Base-by-base conservation (phyloP, 1,140 invertebrate genomes). In the Sinella curviseta region DNA sequence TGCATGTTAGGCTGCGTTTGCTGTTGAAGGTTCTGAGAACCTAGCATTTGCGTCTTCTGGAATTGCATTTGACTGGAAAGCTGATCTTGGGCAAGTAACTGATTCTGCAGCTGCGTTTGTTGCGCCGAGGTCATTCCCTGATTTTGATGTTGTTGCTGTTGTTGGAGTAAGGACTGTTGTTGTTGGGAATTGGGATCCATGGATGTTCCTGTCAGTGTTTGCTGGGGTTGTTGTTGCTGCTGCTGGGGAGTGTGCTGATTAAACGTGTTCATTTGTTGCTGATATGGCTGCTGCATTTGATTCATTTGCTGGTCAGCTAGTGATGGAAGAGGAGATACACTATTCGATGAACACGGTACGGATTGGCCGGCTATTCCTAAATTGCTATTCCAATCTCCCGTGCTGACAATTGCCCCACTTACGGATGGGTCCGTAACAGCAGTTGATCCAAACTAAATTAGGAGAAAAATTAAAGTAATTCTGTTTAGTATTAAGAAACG, bases 241-340 rank as follows among this genome's bases (percentile, higher is more conserved):
- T 77, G 67, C 20, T 79, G 82, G 1, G 60, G 36, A 1, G 35
- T 28, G 0, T 14, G 55, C 57, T 75, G 76, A 60, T 26, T 60
- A 26, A 60, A 60, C 24, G 73, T 24, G 26, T 74, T 74, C 33
- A 74, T 36, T 20, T 74, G 65, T 30, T 80, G 78, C 54, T 78
- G 80, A 78, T 78, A 77, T 80, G 76, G 39, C 74, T 83, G 82
- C 67, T 83, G 82, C 67, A 65, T 78, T 78, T 83, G 82, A 60
- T 30, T 74, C n/a, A 60, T 74, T 67, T 77, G 54, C 54, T 77
- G 76, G 54, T 79, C 79, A 48, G 81, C 26, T 17, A 57, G 31
- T 4, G 81, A 80, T 20, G 65, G 65, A 70, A 70, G 26, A 8
- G 75, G 48, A 1, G 79, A 74, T n/a, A 54, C 65, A 39, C 76